Evolutionary conservation across 2,797 vertebrate genomes (phyloP).

Genomic region (Choloepus didactylus): DNA sequence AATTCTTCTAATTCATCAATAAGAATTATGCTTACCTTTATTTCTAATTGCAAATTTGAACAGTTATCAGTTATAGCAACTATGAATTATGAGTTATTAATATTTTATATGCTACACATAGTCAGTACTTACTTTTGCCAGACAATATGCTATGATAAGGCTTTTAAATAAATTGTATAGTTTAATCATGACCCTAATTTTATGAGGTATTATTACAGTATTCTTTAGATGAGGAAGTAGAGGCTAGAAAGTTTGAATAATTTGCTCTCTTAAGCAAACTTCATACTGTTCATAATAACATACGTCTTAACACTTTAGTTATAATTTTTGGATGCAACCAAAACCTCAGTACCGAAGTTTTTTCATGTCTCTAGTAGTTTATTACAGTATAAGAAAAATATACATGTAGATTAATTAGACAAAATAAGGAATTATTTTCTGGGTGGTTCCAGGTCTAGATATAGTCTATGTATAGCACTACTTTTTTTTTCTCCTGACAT

Average conservation of each 20-base stretch:
- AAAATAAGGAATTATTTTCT: neutral
- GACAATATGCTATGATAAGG: neutral
- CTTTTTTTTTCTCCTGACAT: neutral
- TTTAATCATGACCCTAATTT: neutral
- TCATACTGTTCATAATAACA: neutral
- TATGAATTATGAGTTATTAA: neutral
- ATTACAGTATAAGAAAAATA: neutral
- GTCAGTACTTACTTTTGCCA: neutral
- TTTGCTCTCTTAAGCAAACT: neutral
- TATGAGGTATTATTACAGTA: neutral
- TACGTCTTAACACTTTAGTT: neutral
- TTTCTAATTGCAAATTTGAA: neutral
- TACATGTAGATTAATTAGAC: neutral
- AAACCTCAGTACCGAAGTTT: neutral
- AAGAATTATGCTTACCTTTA: neutral
- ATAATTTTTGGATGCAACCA: neutral
- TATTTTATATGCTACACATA: neutral
- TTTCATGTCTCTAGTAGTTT: neutral
- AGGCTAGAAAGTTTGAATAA: neutral
- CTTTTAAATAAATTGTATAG: slow-evolving; percentile 1
- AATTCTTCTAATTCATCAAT: neutral
- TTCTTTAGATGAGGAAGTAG: neutral
- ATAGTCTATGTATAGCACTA: neutral
- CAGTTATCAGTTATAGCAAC: neutral
- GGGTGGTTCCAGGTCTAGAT: neutral